Evolutionary conservation across 2,888 invertebrate species (phyloP).

Genomic region (Pegoplata infirma): DNA sequence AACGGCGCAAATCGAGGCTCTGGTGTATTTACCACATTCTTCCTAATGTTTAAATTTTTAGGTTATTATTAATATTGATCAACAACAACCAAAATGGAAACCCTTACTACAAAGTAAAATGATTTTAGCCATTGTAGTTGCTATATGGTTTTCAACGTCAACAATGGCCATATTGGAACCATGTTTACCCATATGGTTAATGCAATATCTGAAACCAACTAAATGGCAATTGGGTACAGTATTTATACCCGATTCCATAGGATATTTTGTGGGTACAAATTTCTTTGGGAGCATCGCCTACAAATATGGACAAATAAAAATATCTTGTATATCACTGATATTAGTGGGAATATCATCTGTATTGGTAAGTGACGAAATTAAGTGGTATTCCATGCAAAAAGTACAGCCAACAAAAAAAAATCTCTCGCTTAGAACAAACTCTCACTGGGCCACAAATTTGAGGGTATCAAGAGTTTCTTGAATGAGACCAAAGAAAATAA

Average conservation of each 20-base stretch:
- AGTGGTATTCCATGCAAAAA: no score
- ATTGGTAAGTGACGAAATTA: slow-evolving; percentile 79
- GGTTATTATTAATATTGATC: slow-evolving; percentile 65
- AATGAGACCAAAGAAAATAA: no score
- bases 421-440: no score
- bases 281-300: slow-evolving; percentile 85
- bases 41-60: slow-evolving; percentile 45
- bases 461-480: no score
- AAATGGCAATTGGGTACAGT: slow-evolving; percentile 88
- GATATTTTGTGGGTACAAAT: slow-evolving; percentile 90
- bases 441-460: no score
- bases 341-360: slow-evolving; percentile 83
- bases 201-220: slow-evolving; percentile 78
- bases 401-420: no score
- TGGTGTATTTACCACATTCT: no score
- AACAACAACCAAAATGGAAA: slow-evolving; percentile 79
- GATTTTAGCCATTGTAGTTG: slow-evolving; percentile 82
- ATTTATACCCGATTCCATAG: slow-evolving; percentile 91
- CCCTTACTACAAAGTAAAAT: slow-evolving; percentile 82
- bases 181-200: slow-evolving; percentile 89
- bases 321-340: slow-evolving; percentile 82
- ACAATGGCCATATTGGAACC: slow-evolving; percentile 91
- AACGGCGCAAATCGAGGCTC: no score
- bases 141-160: slow-evolving; percentile 88
- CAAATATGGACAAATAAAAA: slow-evolving; percentile 82